These are phyloP conservation scores for Chionomys nivalis DNA, from an alignment of 2,113 vertebrate species.

Conservation along the genomic window DNA sequence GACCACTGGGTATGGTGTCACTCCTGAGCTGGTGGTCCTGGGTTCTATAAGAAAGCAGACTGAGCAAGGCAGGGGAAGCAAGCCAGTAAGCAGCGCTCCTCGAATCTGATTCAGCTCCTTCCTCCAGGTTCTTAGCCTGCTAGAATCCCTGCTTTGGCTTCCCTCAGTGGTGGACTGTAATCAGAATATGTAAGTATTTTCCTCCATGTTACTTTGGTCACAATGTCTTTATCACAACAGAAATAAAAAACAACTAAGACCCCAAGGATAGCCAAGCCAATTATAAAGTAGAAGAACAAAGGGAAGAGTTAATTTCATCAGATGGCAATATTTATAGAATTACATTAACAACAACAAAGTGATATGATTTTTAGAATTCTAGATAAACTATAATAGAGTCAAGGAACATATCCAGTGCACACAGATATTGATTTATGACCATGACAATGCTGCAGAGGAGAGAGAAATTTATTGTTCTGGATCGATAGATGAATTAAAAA, in stretches of 20 bases:
- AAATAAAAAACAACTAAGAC: background rate
- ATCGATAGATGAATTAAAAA: background rate
- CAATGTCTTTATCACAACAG: background rate
- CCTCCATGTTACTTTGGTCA: background rate
- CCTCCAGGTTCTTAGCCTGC: background rate
- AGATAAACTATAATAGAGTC: background rate
- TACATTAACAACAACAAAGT: constrained; percentile 3
- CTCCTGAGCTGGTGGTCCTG: background rate
- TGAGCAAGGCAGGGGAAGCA: background rate
- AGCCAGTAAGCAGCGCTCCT: background rate
- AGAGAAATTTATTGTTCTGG: constrained; percentile 4
- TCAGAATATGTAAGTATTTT: background rate
- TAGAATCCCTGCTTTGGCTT: background rate
- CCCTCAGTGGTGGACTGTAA: background rate
- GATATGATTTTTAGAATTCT: background rate
- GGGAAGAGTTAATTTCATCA: background rate
- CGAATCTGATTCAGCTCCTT: background rate
- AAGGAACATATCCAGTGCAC: background rate
- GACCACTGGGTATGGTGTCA: background rate
- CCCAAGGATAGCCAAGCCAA: background rate
- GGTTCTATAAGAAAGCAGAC: background rate
- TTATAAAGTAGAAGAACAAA: constrained; percentile 49
- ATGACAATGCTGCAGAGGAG: background rate
- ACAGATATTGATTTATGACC: constrained; percentile 5
- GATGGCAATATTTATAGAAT: background rate